phyloP scores from a whole-genome alignment of 2,888 invertebrate genomes.

The Tubiluchus corallicola region DNA sequence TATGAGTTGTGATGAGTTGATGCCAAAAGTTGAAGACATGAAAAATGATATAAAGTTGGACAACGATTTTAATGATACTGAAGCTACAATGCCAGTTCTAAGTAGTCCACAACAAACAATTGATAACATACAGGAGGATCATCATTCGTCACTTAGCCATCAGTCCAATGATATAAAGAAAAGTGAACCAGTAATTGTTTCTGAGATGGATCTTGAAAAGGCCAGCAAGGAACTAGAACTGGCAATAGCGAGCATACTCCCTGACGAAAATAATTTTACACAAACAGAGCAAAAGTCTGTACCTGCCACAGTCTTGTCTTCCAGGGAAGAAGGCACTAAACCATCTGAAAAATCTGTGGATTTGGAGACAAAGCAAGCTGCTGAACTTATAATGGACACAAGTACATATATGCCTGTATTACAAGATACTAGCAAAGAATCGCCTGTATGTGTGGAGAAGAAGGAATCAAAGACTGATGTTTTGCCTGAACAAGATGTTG shows the following conservation, averaged over 20 bases:
- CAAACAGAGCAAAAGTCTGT: too few relatives aligned
- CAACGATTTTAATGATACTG: neutral
- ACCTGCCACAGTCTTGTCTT: too few relatives aligned
- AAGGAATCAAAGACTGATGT: too few relatives aligned
- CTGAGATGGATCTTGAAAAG: neutral
- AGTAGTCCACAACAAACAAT: neutral
- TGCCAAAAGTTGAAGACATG: neutral
- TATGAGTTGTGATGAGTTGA: neutral
- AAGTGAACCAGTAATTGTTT: neutral
- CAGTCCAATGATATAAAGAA: neutral
- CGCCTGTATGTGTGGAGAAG: too few relatives aligned
- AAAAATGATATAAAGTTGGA: neutral
- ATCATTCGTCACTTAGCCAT: neutral
- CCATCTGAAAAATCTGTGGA: too few relatives aligned
- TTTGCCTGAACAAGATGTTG: too few relatives aligned
- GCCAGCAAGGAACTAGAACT: neutral
- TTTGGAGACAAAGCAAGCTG: too few relatives aligned
- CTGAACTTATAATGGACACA: too few relatives aligned
- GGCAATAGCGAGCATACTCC: neutral
- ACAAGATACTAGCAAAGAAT: too few relatives aligned
- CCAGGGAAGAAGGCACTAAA: too few relatives aligned
- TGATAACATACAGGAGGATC: neutral
- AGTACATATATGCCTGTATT: too few relatives aligned
- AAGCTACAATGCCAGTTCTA: neutral
- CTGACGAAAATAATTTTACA: too few relatives aligned